Evolutionary conservation across 2,113 vertebrate species (phyloP).

Genomic region (Ia io): DNA sequence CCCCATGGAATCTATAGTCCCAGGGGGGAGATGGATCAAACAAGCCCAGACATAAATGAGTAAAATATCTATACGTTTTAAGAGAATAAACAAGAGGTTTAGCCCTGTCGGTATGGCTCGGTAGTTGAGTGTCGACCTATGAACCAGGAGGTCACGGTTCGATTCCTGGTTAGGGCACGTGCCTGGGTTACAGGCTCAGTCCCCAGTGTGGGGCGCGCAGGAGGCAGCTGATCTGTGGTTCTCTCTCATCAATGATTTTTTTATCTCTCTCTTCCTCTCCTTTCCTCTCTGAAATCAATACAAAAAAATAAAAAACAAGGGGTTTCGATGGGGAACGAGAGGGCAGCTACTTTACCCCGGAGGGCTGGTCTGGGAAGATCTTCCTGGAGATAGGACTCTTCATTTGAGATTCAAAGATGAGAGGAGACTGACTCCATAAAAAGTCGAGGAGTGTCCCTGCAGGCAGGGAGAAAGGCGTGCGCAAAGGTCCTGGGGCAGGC

Average conservation of each 20-base stretch:
- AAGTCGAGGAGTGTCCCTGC: not conserved
- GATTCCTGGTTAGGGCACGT: too few species aligned
- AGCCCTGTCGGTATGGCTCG: too few species aligned
- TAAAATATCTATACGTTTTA: not conserved
- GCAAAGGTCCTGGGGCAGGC: not conserved
- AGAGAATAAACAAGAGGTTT: not conserved
- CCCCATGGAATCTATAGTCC: too few species aligned
- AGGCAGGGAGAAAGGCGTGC: not conserved
- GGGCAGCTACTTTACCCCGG: accelerated
- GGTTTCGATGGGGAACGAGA: not conserved
- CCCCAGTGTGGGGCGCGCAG: too few species aligned
- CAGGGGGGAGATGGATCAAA: not conserved
- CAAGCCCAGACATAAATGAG: not conserved
- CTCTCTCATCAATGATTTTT: too few species aligned
- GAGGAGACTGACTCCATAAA: not conserved
- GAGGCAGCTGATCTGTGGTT: too few species aligned
- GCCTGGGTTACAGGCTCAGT: too few species aligned
- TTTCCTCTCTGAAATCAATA: too few species aligned
- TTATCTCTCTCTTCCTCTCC: too few species aligned
- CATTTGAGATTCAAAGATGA: not conserved
- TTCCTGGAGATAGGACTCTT: not conserved
- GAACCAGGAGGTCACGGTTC: too few species aligned
- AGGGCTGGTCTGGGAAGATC: not conserved
- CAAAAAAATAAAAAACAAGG: not conserved
- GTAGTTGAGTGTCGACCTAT: too few species aligned